Percentiles rank a stretch among this genome's conserved stretches.
Evolutionary conservation across 2,888 invertebrate species (phyloP).

Genomic region (Tipula vernalis): DNA sequence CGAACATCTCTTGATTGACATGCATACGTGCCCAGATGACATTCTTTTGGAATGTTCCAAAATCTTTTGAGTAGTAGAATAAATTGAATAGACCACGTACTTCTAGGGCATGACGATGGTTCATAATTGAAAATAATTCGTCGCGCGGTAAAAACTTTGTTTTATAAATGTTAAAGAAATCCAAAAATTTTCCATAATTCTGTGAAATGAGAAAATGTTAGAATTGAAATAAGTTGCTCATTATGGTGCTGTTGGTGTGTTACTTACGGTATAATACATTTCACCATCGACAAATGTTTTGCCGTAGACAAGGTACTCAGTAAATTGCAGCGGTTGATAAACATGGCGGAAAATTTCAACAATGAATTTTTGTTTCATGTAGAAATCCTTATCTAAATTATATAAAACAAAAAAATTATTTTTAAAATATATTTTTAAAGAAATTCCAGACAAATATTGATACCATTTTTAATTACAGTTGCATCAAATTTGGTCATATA

Average conservation of each 20-base stretch:
- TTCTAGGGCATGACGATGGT: slow-evolving; percentile 35
- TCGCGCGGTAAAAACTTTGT: slow-evolving; percentile 31
- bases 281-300: slow-evolving; percentile 12
- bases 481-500: background rate
- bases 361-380: slow-evolving; percentile 37
- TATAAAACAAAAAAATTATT: background rate
- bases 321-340: slow-evolving; percentile 23
- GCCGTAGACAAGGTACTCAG: slow-evolving; percentile 9
- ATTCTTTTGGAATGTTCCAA: slow-evolving; percentile 44
- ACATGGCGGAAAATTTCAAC: slow-evolving; percentile 37
- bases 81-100: slow-evolving; percentile 42
- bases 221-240: background rate
- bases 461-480: background rate
- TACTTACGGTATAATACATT: slow-evolving; percentile 12
- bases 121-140: slow-evolving; percentile 41
- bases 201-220: slow-evolving; percentile 25
- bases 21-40: slow-evolving; percentile 49
- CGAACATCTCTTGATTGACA: slow-evolving; percentile 61
- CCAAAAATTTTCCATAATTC: slow-evolving; percentile 37
- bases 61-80: slow-evolving; percentile 47
- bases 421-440: background rate
- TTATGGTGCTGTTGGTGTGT: background rate
- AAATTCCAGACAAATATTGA: background rate
- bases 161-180: slow-evolving; percentile 35
- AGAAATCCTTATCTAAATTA: slow-evolving; percentile 25